These are phyloP conservation scores for Molossus alvarezi DNA, from an alignment of 2,797 vertebrate genomes.

Conservation along the genomic window DNA sequence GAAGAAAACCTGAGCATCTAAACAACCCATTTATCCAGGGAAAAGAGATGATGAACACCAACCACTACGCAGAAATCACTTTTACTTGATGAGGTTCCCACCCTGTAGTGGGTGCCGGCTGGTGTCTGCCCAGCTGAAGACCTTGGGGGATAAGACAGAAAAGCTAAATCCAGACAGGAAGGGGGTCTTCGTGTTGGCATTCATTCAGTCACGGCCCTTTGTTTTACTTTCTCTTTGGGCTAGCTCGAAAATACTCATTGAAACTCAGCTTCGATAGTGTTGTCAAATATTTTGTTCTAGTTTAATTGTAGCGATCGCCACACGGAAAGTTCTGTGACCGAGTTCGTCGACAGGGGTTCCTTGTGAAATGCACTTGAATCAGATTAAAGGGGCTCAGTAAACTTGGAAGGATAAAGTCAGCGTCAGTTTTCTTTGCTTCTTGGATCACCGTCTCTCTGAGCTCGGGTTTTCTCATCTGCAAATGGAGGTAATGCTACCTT, in stretches of 20 bases:
- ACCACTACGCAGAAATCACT: not conserved
- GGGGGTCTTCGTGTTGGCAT: not conserved
- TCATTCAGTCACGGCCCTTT: not conserved
- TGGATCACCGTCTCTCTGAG: not conserved
- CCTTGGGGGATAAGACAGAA: not conserved
- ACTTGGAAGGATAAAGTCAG: not conserved
- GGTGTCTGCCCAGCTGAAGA: conserved; percentile 45
- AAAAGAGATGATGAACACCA: not conserved
- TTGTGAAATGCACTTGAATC: conserved; percentile 43
- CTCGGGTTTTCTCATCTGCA: conserved; percentile 25
- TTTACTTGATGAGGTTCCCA: conserved; percentile 11
- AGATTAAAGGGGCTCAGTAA: not conserved
- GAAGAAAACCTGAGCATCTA: conserved; percentile 49
- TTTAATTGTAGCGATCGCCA: conserved; percentile 64
- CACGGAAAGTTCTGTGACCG: conserved; percentile 70
- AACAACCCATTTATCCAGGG: not conserved
- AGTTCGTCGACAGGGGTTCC: conserved; percentile 59
- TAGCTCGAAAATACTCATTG: conserved; percentile 60
- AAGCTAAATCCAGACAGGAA: not conserved
- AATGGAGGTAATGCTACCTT: not conserved
- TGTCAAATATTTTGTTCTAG: conserved; percentile 49
- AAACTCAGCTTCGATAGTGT: conserved; percentile 61
- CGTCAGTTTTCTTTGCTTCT: conserved; percentile 37
- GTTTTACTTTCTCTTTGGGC: conserved; percentile 68
- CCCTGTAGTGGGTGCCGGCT: not conserved